Evolutionary conservation across 2,797 vertebrate species (phyloP), one percentile per base, ranked within the genome.

Genomic region (Chloroceryle inda): DNA sequence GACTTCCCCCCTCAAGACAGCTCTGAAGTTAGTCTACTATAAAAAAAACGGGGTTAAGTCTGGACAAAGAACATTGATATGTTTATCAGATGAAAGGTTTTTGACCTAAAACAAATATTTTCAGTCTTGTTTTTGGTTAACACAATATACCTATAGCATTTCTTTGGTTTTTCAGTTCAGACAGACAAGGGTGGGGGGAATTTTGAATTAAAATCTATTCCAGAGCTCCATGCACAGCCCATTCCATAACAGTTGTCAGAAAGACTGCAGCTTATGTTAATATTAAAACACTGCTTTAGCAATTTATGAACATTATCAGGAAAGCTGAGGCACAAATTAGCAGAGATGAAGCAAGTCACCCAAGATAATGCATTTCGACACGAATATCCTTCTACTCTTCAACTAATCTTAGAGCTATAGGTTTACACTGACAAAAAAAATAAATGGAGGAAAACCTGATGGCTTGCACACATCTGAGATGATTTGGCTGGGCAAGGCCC

Each of bases 291-390:
- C 77, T 76, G 76, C 87, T 93, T 92, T 91, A 84, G 88, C 89
- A 94, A 88, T 92, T 97, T 94, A 81, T 88, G 89, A 97, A 88
- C 75, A 88, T 92, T 94, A 95, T 52, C 89, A 83, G 68, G 27
- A 74, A 72, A 79, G 86, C 6, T 18, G 76, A 95, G 84, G 88
- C 87, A 84, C 50, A 81, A 94, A 94, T 92, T 83, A 94, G 88
- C 74, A 72, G 76, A 75, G 61, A 62, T 37, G 87, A 92, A 89
- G 90, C 68, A 68, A 93, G 89, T 72, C 85, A 72, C 88, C 68
- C 13, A 10, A 83, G 80, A 74, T 77, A 87, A 94, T 62, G 58
- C 71, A 62, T 62, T 93, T 35, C 84, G 63, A 89, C 82, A 62
- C 64, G 49, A 47, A 87, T 66, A 75, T 22, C 81, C 67, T 62